Evolutionary conservation across 2,113 vertebrate genomes (phyloP), one percentile per base, ranked within the genome.

Genomic region (Sinocyclocheilus rhinocerous): DNA sequence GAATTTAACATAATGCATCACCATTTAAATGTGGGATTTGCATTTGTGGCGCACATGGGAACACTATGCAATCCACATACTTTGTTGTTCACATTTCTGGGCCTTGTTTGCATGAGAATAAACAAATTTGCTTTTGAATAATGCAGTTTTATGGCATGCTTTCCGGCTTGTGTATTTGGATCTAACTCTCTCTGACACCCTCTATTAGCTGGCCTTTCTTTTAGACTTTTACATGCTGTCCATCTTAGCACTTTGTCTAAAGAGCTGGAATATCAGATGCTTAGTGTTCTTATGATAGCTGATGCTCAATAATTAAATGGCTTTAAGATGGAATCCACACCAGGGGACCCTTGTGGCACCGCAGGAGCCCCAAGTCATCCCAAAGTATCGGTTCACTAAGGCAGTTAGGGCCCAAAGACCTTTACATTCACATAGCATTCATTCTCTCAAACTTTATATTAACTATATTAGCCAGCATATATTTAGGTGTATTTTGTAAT

Each of bases 261-360:
- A 87, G 77, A 91, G 76, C 84, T 88, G 78, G 84, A 90, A 89
- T 88, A 88, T 92, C 84, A 89, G 90, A 90, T 91, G 90, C 84
- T 89, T 90, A 63, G 70, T 86, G 80, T 81, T 72, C 48, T 88
- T 89, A 89, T 88, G 89, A 89, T 87, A 84, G 72, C 81, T 80
- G n/a, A 42, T 26, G 63, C 67, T 94, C 90, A 94, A 93, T 94
- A 91, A 93, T 94, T 93, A 88, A 94, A 87, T 65, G 57, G 36
- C 84, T 85, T 55, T n/a, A 55, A 85, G 87, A 87, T 81, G 91
- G 89, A 94, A 94, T 91, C 87, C 82, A 92, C 87, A 93, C 93
- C 92, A 84, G 85, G 91, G 77, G 89, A 91, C 87, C 87, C 86
- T 88, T 78, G 70, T 6, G 36, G 88, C 87, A 84, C 89, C 69